Percentiles rank a stretch among this genome's conserved stretches.
Evolutionary conservation across 1,140 invertebrate genomes (phyloP).

Genomic region (Drosophila nigromelanica): DNA sequence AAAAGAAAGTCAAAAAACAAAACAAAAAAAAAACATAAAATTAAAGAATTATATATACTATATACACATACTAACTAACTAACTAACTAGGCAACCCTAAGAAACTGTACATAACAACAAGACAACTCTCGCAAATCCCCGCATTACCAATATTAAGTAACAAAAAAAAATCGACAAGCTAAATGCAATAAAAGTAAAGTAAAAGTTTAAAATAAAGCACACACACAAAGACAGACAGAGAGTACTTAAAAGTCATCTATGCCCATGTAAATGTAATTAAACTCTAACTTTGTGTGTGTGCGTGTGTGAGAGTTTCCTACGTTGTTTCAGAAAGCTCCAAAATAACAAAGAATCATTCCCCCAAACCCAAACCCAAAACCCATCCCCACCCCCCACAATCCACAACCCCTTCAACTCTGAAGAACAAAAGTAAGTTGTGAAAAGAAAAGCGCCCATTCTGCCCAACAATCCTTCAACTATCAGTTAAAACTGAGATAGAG

Average conservation of each 20-base stretch:
- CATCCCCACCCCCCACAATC: not conserved
- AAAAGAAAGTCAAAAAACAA: conserved; percentile 26
- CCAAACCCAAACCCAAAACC: no score
- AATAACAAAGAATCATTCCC: no score
- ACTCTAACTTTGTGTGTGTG: conserved; percentile 9
- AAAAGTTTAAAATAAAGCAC: conserved; percentile 30
- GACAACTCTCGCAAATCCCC: conserved; percentile 43
- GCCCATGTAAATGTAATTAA: conserved; percentile 39
- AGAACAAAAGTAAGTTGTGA: conserved; percentile 25
- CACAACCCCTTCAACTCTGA: not conserved
- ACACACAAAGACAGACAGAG: conserved; percentile 27
- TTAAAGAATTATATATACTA: conserved; percentile 5
- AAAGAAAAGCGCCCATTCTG: conserved; percentile 9
- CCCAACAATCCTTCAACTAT: conserved; percentile 10
- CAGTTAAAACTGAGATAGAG: not conserved
- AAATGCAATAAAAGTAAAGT: conserved; percentile 42
- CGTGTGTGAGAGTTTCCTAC: conserved; percentile 22
- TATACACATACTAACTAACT: conserved; percentile 22
- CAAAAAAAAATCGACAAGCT: conserved; percentile 8
- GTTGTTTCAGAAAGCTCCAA: conserved; percentile 11
- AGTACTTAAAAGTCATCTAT: conserved; percentile 15
- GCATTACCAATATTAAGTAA: conserved; percentile 16
- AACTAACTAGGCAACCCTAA: conserved; percentile 36
- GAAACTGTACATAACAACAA: conserved; percentile 28
- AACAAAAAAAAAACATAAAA: conserved; percentile 6